Conservation (phyloP, 2,797 vertebrate genomes). For the Tapera naevia region DNA sequence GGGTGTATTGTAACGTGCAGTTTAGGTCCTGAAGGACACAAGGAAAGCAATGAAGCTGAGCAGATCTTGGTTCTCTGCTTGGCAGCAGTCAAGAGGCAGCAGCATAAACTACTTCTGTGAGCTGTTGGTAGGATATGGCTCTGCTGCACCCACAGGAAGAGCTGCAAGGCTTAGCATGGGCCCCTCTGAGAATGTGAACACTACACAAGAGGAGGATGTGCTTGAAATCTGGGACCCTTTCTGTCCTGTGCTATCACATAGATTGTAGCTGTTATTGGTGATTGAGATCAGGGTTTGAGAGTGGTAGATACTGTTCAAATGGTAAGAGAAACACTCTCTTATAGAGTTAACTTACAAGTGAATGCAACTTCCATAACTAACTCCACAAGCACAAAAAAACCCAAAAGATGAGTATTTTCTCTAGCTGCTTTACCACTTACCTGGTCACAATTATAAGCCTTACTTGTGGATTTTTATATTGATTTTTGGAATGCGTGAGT, state of each 20-base stretch:
- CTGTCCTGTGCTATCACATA: neutral
- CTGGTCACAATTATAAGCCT: neutral
- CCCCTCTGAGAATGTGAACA: fast-evolving
- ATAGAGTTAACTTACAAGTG: neutral
- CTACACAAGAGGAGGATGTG: neutral
- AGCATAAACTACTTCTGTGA: neutral
- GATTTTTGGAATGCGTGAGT: neutral
- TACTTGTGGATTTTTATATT: neutral
- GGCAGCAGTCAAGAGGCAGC: neutral
- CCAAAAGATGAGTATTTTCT: neutral
- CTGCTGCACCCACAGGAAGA: neutral
- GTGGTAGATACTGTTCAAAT: neutral
- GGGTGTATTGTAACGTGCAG: neutral
- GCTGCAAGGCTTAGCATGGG: neutral
- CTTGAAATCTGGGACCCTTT: neutral
- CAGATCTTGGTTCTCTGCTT: neutral
- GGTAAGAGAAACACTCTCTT: neutral
- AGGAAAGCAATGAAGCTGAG: neutral
- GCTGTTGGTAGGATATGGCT: neutral
- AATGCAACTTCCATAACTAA: neutral
- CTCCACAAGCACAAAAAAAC: neutral
- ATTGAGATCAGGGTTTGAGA: neutral
- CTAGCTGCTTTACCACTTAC: neutral
- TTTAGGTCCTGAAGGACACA: neutral
- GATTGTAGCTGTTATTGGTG: neutral